Conservation (phyloP, 92 coral and sea anemone species). For the Meandrina meandrites region DNA sequence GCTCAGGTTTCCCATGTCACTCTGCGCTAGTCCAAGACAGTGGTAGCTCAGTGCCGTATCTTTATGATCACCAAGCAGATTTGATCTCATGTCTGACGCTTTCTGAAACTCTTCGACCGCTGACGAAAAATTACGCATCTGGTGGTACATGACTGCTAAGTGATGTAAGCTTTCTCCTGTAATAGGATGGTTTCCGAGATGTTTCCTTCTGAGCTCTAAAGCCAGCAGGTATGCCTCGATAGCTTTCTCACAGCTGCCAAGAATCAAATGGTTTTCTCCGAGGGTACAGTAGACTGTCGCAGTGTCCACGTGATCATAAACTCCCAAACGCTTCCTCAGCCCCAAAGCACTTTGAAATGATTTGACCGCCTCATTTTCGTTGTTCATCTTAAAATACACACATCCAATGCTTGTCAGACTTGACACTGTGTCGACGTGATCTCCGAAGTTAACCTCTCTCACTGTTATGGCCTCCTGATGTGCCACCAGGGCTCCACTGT, state of each 20-base stretch:
- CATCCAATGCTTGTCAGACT: not conserved
- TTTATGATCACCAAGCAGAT: not conserved
- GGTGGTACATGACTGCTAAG: no score
- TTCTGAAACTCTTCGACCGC: not conserved
- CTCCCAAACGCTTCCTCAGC: not conserved
- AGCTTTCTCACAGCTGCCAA: not conserved
- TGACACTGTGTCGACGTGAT: not conserved
- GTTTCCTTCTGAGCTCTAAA: not conserved
- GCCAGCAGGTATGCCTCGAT: not conserved
- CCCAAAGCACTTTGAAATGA: slow-evolving; percentile 8
- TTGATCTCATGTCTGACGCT: not conserved
- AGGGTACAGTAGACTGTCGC: not conserved
- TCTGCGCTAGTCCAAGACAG: not conserved
- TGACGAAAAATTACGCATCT: no score
- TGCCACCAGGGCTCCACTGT: not conserved
- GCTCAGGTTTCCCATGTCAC: not conserved
- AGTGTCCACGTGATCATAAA: not conserved
- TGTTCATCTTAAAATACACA: not conserved
- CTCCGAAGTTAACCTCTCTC: not conserved
- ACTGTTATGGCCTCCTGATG: not conserved
- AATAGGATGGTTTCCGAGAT: no score
- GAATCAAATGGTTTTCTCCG: not conserved
- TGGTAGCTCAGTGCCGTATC: not conserved
- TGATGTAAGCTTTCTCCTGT: no score
- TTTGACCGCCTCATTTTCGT: not conserved